Percentiles rank a stretch among this genome's conserved stretches.
Conservation (phyloP, 2,797 vertebrate species). For the Pampus argenteus region DNA sequence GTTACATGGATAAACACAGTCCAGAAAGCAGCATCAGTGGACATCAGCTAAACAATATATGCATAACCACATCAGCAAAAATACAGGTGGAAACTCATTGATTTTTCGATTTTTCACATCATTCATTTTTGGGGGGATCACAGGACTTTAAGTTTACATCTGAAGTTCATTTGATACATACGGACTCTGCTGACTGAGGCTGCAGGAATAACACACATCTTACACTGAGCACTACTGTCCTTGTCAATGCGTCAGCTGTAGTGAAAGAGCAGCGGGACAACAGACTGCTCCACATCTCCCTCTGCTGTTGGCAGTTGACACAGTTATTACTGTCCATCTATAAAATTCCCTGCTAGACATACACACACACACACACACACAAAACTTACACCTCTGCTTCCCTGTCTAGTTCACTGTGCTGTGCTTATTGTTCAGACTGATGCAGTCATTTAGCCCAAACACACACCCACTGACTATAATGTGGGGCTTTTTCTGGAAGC, state of each 20-base stretch:
- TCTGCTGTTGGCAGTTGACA: conserved; percentile 63
- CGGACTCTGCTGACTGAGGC: conserved; percentile 14
- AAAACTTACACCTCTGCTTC: conserved; percentile 28
- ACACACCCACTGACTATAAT: conserved; percentile 42
- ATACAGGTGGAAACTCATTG: neutral
- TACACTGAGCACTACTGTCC: conserved; percentile 44
- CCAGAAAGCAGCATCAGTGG: neutral
- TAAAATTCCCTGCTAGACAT: conserved; percentile 19
- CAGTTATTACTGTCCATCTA: conserved; percentile 18
- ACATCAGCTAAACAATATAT: neutral
- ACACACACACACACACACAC: conserved; percentile 23
- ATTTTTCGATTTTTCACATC: too few species aligned
- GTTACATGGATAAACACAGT: neutral
- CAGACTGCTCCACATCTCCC: conserved; percentile 63
- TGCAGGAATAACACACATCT: conserved; percentile 43
- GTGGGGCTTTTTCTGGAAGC: conserved; percentile 75
- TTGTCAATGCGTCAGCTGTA: conserved; percentile 68
- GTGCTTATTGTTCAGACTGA: conserved; percentile 46
- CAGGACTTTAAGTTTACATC: conserved; percentile 16
- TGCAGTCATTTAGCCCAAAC: conserved; percentile 50
- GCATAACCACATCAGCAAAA: neutral
- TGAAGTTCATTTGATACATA: conserved; percentile 29
- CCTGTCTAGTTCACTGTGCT: conserved; percentile 40
- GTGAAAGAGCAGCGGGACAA: conserved; percentile 50
- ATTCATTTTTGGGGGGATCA: conserved; percentile 10